These are phyloP conservation scores for Gyrodactylus salaris DNA, from an alignment of 1,140 invertebrate species.

Conservation along the genomic window DNA sequence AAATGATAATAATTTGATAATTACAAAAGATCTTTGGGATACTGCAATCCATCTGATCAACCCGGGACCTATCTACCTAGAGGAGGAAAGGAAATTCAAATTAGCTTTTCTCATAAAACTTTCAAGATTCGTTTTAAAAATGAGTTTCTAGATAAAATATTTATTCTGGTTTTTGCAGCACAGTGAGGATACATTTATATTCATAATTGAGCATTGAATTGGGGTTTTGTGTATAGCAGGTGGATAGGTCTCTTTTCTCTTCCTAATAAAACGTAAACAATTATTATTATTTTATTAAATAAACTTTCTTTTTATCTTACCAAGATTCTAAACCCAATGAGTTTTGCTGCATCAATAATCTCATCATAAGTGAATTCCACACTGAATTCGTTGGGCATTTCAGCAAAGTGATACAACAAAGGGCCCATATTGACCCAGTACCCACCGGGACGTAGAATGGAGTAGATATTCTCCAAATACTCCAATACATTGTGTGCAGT, in stretches of 20 bases:
- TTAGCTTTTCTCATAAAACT: too few relatives aligned
- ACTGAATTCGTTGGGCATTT: slow-evolving; percentile 48
- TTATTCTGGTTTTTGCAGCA: slow-evolving; percentile 2
- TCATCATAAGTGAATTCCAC: slow-evolving; percentile 70
- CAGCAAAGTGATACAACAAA: slow-evolving; percentile 64
- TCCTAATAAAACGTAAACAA: too few relatives aligned
- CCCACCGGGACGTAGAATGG: slow-evolving; percentile 44
- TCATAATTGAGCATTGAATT: slow-evolving; percentile 6
- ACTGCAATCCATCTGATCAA: too few relatives aligned
- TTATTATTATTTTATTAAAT: too few relatives aligned
- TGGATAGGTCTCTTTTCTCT: not conserved
- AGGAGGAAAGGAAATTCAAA: too few relatives aligned
- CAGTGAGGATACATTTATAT: slow-evolving; percentile 1
- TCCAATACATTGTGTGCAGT: slow-evolving; percentile 75
- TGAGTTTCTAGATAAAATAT: too few relatives aligned
- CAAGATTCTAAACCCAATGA: slow-evolving; percentile 6
- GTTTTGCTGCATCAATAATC: slow-evolving; percentile 8
- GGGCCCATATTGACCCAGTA: slow-evolving; percentile 28
- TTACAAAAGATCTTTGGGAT: too few relatives aligned
- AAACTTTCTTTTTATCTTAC: not conserved
- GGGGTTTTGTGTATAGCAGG: not conserved
- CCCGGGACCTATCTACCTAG: too few relatives aligned
- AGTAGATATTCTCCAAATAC: slow-evolving; percentile 68
- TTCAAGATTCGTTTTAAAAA: too few relatives aligned
- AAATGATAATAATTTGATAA: too few relatives aligned